Evolutionary conservation across 2,797 vertebrate genomes (phyloP).

Genomic region (Macroramphosus scolopax): DNA sequence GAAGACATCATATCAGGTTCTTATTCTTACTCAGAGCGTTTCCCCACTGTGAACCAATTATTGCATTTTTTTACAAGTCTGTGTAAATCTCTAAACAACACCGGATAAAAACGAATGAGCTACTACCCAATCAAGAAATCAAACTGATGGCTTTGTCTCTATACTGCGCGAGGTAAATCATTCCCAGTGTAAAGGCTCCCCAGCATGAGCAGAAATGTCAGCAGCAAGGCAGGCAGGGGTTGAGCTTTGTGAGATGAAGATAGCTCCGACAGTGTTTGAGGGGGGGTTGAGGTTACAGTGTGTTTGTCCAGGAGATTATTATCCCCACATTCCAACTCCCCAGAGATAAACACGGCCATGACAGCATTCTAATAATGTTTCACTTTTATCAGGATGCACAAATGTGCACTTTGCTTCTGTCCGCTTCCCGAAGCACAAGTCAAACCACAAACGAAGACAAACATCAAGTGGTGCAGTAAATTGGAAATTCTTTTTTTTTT

Average conservation of each 20-base stretch:
- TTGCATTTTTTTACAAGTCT: conserved; percentile 64
- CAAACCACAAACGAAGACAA: conserved; percentile 74
- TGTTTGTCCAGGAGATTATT: conserved; percentile 81
- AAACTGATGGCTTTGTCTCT: conserved; percentile 54
- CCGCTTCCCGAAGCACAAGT: conserved; percentile 70
- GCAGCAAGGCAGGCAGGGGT: conserved; percentile 40
- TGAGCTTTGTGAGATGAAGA: conserved; percentile 63
- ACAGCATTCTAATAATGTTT: conserved; percentile 79
- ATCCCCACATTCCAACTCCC: conserved; percentile 56
- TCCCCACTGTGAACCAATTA: conserved; percentile 47
- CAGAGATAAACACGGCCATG: conserved; percentile 64
- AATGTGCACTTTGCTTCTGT: conserved; percentile 73
- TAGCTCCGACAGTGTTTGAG: conserved; percentile 25
- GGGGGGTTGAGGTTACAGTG: conserved; percentile 56
- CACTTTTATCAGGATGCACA: conserved; percentile 78
- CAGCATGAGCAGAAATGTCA: conserved; percentile 49
- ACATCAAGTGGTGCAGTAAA: conserved; percentile 82
- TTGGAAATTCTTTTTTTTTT: conserved; percentile 73
- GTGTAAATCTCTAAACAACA: conserved; percentile 68
- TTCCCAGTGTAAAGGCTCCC: conserved; percentile 23
- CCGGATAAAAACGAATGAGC: conserved; percentile 66
- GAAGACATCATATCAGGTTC: conserved; percentile 25
- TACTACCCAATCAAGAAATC: conserved; percentile 68
- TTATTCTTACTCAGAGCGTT: conserved; percentile 48
- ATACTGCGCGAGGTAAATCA: conserved; percentile 53